phyloP scores from a whole-genome alignment of 1,140 invertebrate genomes.

The Cyphomyrmex costatus region DNA sequence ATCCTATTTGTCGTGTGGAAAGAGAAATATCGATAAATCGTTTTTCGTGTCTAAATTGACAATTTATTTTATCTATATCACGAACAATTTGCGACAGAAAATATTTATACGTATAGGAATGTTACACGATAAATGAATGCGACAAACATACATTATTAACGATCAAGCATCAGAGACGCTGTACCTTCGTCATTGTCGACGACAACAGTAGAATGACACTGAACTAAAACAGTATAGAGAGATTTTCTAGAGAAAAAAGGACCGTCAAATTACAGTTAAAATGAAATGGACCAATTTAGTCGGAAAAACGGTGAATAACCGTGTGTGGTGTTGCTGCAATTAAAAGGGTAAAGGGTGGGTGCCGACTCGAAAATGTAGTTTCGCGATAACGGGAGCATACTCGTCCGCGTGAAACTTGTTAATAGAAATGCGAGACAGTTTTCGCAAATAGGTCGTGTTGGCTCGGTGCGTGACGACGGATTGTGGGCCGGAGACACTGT shows the following conservation, averaged over 20 bases:
- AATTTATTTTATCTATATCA: background rate
- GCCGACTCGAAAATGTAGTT: conserved; percentile 56
- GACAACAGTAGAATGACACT: background rate
- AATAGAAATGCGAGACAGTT: conserved; percentile 63
- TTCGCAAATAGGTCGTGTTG: conserved; percentile 56
- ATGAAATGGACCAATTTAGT: conserved; percentile 21
- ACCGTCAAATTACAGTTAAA: conserved; percentile 26
- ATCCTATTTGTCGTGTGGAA: background rate
- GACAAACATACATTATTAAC: conserved; percentile 14
- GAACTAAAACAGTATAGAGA: background rate
- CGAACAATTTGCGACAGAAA: background rate
- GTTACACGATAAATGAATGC: background rate
- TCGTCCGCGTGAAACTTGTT: conserved; percentile 59
- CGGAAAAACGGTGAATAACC: conserved; percentile 6
- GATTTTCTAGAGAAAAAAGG: background rate
- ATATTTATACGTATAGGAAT: conserved; percentile 11
- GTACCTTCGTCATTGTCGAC: background rate
- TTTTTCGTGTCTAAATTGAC: background rate
- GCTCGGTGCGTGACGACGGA: conserved; percentile 41
- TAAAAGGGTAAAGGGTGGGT: conserved; percentile 49
- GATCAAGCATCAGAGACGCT: background rate
- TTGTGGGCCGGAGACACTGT: conserved; percentile 20
- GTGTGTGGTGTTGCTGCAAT: conserved; percentile 23
- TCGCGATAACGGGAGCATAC: conserved; percentile 45
- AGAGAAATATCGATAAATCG: background rate